phyloP scores from a whole-genome alignment of 2,888 invertebrate species.

The Cantharis nigra region DNA sequence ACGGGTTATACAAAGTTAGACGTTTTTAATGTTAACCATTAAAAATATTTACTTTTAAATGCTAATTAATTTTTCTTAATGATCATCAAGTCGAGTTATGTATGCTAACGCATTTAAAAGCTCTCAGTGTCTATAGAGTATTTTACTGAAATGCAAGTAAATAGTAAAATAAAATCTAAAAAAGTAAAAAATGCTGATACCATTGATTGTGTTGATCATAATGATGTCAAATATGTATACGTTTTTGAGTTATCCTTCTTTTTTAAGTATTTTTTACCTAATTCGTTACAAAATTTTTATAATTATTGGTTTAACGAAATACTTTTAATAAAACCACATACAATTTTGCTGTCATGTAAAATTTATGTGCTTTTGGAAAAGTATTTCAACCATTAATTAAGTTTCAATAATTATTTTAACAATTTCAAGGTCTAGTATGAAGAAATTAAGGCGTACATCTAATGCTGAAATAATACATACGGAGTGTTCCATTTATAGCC shows the following conservation, averaged over 20 bases:
- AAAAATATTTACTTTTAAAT: background rate
- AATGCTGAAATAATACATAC: background rate
- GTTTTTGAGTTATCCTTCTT: background rate
- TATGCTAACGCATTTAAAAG: too few relatives aligned
- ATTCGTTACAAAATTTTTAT: background rate
- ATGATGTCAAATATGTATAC: background rate
- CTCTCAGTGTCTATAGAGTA: too few relatives aligned
- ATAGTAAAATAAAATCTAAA: too few relatives aligned
- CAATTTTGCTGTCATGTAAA: background rate
- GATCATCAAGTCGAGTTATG: background rate
- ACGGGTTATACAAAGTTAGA: background rate
- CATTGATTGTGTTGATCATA: background rate
- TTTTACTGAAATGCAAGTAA: too few relatives aligned
- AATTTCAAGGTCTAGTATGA: constrained; percentile 4
- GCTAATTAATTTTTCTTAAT: background rate
- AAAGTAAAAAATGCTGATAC: too few relatives aligned
- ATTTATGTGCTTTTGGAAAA: constrained; percentile 5
- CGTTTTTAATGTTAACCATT: background rate
- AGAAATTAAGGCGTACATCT: constrained; percentile 3
- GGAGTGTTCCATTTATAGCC: background rate
- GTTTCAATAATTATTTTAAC: constrained; percentile 7
- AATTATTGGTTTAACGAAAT: background rate
- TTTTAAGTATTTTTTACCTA: background rate
- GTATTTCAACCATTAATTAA: constrained; percentile 3
- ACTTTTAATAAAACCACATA: background rate